phyloP scores from a whole-genome alignment of 2,797 vertebrate genomes.

The Balearica regulorum region DNA sequence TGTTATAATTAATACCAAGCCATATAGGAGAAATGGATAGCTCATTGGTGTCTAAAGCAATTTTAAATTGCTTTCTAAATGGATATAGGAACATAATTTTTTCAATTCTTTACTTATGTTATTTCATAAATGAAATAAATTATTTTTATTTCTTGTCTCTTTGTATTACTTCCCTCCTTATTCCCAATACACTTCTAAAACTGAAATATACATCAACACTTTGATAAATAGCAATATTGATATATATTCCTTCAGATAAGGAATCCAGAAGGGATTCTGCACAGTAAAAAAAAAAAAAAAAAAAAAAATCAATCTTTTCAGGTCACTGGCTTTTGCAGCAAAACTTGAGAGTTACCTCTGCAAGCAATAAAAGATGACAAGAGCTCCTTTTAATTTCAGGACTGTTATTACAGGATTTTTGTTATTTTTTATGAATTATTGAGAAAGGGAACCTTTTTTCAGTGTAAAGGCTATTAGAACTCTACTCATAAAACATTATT shows the following conservation, averaged over 20 bases:
- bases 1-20: neutral
- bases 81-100: neutral
- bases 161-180: neutral
- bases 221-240: neutral
- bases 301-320: neutral
- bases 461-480: neutral
- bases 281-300: neutral
- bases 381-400: neutral
- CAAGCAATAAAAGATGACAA: neutral
- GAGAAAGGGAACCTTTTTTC: neutral
- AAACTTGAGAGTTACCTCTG: neutral
- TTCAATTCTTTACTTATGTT: neutral
- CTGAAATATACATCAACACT: neutral
- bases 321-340: neutral
- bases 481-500: neutral
- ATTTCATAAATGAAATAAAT: neutral
- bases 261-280: neutral
- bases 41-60: neutral
- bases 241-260: neutral
- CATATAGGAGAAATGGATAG: fast-evolving
- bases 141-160: neutral
- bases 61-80: neutral
- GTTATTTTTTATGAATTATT: neutral
- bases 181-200: neutral
- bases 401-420: neutral